These are phyloP conservation scores for Eolophus roseicapilla DNA, from an alignment of 2,113 vertebrate species.

Conservation along the genomic window DNA sequence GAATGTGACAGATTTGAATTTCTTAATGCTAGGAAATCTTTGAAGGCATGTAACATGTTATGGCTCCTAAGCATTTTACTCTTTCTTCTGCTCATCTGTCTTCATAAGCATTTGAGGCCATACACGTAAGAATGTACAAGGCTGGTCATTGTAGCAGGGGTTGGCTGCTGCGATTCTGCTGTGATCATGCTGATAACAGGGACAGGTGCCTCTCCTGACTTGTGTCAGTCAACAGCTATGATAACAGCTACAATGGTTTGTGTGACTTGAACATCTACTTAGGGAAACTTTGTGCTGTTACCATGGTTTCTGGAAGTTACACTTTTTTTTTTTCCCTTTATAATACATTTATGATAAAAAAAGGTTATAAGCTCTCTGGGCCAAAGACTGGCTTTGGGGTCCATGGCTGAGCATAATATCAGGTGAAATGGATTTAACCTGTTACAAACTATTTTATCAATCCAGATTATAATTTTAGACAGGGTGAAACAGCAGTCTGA, in stretches of 20 bases:
- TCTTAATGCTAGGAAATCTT: background rate
- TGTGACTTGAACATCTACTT: background rate
- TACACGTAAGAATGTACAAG: background rate
- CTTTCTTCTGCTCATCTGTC: background rate
- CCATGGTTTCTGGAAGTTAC: background rate
- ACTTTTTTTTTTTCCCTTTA: background rate
- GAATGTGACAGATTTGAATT: background rate
- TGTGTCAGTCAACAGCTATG: background rate
- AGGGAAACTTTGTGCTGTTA: background rate
- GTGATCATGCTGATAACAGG: background rate
- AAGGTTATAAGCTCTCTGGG: background rate
- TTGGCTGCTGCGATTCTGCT: background rate
- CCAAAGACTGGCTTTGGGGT: background rate
- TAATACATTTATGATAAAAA: background rate
- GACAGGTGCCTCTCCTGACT: background rate
- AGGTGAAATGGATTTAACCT: background rate
- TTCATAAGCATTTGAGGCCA: background rate
- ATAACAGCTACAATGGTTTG: background rate
- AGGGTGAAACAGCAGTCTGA: background rate
- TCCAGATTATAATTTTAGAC: background rate
- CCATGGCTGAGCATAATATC: background rate
- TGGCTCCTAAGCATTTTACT: background rate
- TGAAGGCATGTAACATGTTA: fast-evolving
- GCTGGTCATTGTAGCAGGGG: background rate
- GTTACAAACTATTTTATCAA: background rate